Conservation (phyloP, 2,888 invertebrate genomes). For the Pseudoips prasinana region DNA sequence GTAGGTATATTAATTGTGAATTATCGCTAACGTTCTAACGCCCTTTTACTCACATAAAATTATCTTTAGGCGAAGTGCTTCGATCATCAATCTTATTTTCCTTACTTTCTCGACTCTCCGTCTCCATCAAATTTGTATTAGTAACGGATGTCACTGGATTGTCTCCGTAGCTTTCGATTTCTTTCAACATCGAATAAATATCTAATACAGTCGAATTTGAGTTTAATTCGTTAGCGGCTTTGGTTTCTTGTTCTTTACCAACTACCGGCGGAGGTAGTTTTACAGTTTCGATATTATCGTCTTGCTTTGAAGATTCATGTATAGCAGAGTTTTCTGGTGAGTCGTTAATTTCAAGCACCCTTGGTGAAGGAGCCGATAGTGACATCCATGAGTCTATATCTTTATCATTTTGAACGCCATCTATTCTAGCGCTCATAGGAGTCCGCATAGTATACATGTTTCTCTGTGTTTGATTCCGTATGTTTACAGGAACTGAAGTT, state of each 20-base stretch:
- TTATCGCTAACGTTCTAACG: too few relatives aligned
- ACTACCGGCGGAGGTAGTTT: slow-evolving; percentile 9
- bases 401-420: slow-evolving; percentile 67
- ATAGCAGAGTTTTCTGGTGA: slow-evolving; percentile 23
- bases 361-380: slow-evolving; percentile 63
- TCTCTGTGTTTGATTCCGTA: slow-evolving; percentile 56
- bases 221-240: slow-evolving; percentile 49
- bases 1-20: neutral
- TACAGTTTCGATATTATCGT: slow-evolving; percentile 20
- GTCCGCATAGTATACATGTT: slow-evolving; percentile 47
- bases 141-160: slow-evolving; percentile 55
- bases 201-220: slow-evolving; percentile 69
- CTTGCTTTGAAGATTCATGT: slow-evolving; percentile 12
- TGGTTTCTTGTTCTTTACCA: slow-evolving; percentile 30
- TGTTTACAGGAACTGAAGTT: slow-evolving; percentile 32
- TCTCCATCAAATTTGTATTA: slow-evolving; percentile 32
- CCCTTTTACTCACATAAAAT: slow-evolving; percentile 64
- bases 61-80: slow-evolving; percentile 58
- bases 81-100: slow-evolving; percentile 43
- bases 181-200: slow-evolving; percentile 77
- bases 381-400: slow-evolving; percentile 80
- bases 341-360: slow-evolving; percentile 46
- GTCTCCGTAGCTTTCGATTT: slow-evolving; percentile 73
- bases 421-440: slow-evolving; percentile 68
- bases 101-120: slow-evolving; percentile 19